Evolutionary conservation across 2,888 invertebrate species (phyloP), one percentile per base, ranked within the genome.

Genomic region (Syrphus vitripennis): DNA sequence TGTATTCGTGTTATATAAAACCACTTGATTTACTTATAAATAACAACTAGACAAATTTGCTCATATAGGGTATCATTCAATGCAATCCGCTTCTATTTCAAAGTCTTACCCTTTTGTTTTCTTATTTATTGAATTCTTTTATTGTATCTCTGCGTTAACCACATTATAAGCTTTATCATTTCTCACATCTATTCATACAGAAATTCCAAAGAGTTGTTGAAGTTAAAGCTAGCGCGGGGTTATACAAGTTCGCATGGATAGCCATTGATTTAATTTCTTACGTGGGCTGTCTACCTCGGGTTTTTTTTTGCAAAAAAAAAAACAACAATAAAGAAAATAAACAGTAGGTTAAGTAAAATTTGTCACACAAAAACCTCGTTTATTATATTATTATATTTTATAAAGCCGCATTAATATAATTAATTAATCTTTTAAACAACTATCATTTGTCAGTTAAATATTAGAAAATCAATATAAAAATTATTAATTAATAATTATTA

Each of bases 131-230:
- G 29, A 78, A 78, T 67, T 7, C 14, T 67, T 69, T 42, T 34
- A 59, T 53, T 78, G 26, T 48, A 31, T 37, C 45, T 26, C 21
- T 63, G 63, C 42, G 69, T 80, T 81, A 48, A 26, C 81, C 84
- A 76, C 76, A 81, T 76, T 67, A 53, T 53, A 16, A 57, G 84
- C 42, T 75, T 45, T 84, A 76, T 63, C 76, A 81, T 26, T 81
- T 72, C 71, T 61, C 50, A 76, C 59, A 67, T 83, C 69, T 76
- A 40, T 70, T 42, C 31, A 53, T 21, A 75, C 10, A 67, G 42
- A 67, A 67, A 77, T 55, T 67, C 16, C 42, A 34, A 37, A 57
- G 69, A 40, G 31, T 75, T 80, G 48, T 80, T 67, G 50, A 34
- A 50, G 42, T 34, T 34, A n/a, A 1, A 19, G n/a, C n/a, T n/a